These are phyloP conservation scores for Cephus nigrinus DNA, from an alignment of 2,888 invertebrate genomes.

Conservation along the genomic window DNA sequence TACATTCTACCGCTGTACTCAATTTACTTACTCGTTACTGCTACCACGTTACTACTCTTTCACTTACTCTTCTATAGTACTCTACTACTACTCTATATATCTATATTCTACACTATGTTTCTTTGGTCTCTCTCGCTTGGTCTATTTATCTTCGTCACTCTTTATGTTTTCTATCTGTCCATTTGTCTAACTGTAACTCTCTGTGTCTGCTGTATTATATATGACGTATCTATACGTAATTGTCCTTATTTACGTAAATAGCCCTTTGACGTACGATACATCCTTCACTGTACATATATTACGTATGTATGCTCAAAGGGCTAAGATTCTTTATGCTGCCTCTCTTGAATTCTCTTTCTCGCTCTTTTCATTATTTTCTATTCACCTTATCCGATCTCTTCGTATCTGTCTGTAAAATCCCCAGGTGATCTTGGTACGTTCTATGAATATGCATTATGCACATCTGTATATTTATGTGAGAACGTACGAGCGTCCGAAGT, in stretches of 20 bases:
- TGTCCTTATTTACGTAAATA: neutral
- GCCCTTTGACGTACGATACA: neutral
- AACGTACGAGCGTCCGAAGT: neutral
- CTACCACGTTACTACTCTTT: neutral
- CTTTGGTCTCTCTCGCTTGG: neutral
- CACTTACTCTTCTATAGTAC: too few species aligned
- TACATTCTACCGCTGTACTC: neutral
- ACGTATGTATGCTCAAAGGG: neutral
- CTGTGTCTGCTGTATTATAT: constrained; percentile 6
- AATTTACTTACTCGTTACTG: neutral
- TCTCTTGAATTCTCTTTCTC: neutral
- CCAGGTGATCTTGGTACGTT: neutral
- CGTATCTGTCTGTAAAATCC: neutral
- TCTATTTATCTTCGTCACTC: constrained; percentile 11
- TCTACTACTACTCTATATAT: neutral
- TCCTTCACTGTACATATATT: too few species aligned
- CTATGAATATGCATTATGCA: neutral
- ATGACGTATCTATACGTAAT: neutral
- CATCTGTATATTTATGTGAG: neutral
- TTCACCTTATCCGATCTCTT: neutral
- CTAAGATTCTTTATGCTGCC: neutral
- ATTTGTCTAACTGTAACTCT: neutral
- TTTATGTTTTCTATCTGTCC: constrained; percentile 1
- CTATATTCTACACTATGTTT: neutral
- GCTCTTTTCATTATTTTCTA: neutral